A percentile compares a stretch with the other conserved stretches of the same genome.
These are phyloP conservation scores for Papilio aristodemus DNA, from an alignment of 1,140 invertebrate genomes.

Conservation along the genomic window DNA sequence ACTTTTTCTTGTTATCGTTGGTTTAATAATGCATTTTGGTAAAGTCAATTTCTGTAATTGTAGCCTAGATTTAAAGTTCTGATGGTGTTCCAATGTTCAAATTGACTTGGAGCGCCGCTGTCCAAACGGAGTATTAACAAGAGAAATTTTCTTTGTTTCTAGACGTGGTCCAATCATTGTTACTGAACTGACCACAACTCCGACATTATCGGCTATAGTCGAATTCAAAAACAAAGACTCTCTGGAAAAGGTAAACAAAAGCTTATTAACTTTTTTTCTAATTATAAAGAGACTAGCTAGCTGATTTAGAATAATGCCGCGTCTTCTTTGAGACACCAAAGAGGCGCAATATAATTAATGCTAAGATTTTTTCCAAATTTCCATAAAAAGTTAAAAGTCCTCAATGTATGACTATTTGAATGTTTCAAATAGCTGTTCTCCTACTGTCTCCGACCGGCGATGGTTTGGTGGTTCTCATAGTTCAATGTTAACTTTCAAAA, in stretches of 20 bases:
- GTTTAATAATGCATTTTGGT: slow-evolving; percentile 37
- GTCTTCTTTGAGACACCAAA: slow-evolving; percentile 43
- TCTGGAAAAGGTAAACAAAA: slow-evolving; percentile 78
- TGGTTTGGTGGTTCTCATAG: slow-evolving; percentile 37
- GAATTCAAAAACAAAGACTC: slow-evolving; percentile 80
- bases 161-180: slow-evolving; percentile 80
- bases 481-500: slow-evolving; percentile 38
- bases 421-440: slow-evolving; percentile 74
- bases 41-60: slow-evolving; percentile 37
- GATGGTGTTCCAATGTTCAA: slow-evolving; percentile 55
- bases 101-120: slow-evolving; percentile 50
- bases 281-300: slow-evolving; percentile 57
- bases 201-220: slow-evolving; percentile 80
- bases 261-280: slow-evolving; percentile 72
- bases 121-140: slow-evolving; percentile 70
- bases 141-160: slow-evolving; percentile 78
- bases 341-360: slow-evolving; percentile 49
- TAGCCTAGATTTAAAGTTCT: slow-evolving; percentile 39
- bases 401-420: slow-evolving; percentile 76
- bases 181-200: slow-evolving; percentile 78
- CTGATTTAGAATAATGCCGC: slow-evolving; percentile 46
- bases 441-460: slow-evolving; percentile 46
- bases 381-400: slow-evolving; percentile 49
- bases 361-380: slow-evolving; percentile 70
- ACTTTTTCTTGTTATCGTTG: slow-evolving; percentile 45